phyloP scores from a whole-genome alignment of 2,113 vertebrate species.

The Aptenodytes forsteri region DNA sequence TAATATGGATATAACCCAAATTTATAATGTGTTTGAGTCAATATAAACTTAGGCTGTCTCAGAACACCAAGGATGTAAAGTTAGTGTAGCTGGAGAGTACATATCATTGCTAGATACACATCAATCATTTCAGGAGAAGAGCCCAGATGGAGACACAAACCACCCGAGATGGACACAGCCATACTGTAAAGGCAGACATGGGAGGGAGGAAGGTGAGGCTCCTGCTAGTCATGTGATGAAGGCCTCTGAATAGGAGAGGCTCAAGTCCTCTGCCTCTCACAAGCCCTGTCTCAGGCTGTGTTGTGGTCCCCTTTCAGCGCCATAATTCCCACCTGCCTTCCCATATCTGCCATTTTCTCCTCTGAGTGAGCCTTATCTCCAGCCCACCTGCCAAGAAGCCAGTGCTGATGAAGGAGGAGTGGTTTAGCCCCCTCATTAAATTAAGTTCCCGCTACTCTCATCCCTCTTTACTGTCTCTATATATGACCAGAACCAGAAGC shows the following conservation, averaged over 20 bases:
- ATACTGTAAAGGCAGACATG: neutral
- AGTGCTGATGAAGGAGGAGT: neutral
- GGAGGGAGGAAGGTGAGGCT: neutral
- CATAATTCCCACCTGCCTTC: neutral
- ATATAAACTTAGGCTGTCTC: neutral
- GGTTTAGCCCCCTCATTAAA: neutral
- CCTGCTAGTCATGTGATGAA: fast-evolving
- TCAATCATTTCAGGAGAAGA: neutral
- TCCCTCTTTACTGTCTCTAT: neutral
- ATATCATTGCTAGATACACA: neutral
- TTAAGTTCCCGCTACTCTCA: neutral
- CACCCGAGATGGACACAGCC: neutral
- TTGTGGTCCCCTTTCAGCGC: too few relatives aligned
- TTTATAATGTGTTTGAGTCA: neutral
- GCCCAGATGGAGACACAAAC: neutral
- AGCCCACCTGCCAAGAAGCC: neutral
- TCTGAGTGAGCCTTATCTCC: neutral
- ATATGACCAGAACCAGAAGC: neutral
- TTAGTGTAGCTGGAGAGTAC: neutral
- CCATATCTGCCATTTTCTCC: neutral
- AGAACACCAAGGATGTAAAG: neutral
- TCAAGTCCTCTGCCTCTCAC: neutral
- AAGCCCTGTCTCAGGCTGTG: too few relatives aligned
- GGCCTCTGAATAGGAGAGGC: neutral
- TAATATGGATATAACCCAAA: neutral